A percentile compares a stretch with the other conserved stretches of the same genome.
Evolutionary conservation across 1,140 invertebrate species (phyloP).

Genomic region (Trichogramma pretiosum): DNA sequence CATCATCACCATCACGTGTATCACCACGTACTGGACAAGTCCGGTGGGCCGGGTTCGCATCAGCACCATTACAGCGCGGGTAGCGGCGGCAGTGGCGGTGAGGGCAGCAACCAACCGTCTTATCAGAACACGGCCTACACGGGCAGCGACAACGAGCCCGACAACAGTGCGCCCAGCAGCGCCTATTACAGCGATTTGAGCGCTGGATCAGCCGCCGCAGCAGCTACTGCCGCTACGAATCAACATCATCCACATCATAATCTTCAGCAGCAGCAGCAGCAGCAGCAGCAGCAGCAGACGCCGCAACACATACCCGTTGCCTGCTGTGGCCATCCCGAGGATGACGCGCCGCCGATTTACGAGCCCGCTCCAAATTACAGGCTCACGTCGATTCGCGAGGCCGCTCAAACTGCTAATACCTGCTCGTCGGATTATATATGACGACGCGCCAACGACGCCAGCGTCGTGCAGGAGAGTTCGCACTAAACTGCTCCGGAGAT

Average conservation of each 20-base stretch:
- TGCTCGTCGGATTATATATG: constrained; percentile 15
- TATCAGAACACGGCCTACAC: constrained; percentile 64
- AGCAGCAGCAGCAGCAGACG: no score
- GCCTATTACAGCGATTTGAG: constrained; percentile 61
- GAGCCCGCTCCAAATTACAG: constrained; percentile 35
- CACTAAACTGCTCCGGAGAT: background rate
- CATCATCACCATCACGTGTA: constrained; percentile 34
- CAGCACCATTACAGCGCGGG: constrained; percentile 34
- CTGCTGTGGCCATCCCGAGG: constrained; percentile 33
- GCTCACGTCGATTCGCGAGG: constrained; percentile 24
- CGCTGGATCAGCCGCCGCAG: constrained; percentile 26
- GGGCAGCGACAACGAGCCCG: constrained; percentile 54
- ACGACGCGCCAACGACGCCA: background rate
- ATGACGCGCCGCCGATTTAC: constrained; percentile 25
- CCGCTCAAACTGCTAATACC: constrained; percentile 15
- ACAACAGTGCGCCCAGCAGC: constrained; percentile 60
- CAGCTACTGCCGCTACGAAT: constrained; percentile 7
- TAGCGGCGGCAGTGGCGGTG: no score
- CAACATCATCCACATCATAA: constrained; percentile 28
- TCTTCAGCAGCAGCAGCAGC: no score
- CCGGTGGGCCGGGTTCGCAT: constrained; percentile 31
- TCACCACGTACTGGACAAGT: constrained; percentile 18
- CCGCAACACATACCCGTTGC: constrained; percentile 19
- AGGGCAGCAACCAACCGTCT: constrained; percentile 51
- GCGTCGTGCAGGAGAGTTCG: background rate